Evolutionary conservation across 53 echinoderm and acorn worm species (phyloP).

Genomic region (Zoroaster sp.): DNA sequence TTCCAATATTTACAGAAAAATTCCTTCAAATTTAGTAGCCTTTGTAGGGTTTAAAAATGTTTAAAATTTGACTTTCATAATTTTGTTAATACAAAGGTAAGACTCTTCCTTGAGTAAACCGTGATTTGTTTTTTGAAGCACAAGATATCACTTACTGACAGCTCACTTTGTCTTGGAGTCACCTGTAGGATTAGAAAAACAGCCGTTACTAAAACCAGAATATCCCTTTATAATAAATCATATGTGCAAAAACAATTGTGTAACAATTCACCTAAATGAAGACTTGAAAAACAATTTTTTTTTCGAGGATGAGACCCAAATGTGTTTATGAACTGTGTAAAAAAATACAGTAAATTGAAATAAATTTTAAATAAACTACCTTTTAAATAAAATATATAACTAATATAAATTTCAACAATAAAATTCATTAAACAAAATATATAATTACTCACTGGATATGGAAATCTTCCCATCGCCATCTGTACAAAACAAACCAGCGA

Average conservation of each 20-base stretch:
- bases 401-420: background rate
- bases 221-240: background rate
- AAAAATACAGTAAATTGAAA: background rate
- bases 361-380: background rate
- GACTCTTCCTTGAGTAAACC: too few relatives aligned
- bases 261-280: too few relatives aligned
- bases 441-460: constrained; percentile 96
- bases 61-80: too few relatives aligned
- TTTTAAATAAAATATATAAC: background rate
- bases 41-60: background rate
- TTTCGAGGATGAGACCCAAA: too few relatives aligned
- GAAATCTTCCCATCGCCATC: constrained; percentile 98
- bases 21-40: background rate
- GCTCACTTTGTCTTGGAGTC: constrained; percentile 82
- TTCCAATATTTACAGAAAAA: too few relatives aligned
- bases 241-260: too few relatives aligned
- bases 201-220: background rate
- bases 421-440: background rate
- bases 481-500: constrained; percentile 42
- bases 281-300: too few relatives aligned
- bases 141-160: constrained; percentile 77
- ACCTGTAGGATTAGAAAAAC: constrained; percentile 46
- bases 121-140: too few relatives aligned
- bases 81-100: too few relatives aligned
- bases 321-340: background rate